Evolutionary conservation across 2,888 invertebrate species (phyloP).

Genomic region (Idaea straminata): DNA sequence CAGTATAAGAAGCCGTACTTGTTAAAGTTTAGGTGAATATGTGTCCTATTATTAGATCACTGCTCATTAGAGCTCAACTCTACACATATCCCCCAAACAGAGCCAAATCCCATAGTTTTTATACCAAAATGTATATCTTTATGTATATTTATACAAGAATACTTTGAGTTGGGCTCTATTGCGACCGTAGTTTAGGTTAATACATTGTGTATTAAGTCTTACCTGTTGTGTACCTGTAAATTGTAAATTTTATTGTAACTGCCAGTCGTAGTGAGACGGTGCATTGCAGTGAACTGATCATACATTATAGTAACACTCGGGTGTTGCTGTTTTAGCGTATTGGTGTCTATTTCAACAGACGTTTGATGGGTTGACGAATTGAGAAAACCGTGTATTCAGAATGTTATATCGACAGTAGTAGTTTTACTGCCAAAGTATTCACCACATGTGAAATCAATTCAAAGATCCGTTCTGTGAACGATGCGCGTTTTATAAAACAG

Average conservation of each 20-base stretch:
- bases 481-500: slow-evolving; percentile 66
- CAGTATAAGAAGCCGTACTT: too few relatives aligned
- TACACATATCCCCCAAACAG: slow-evolving; percentile 59
- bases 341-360: slow-evolving; percentile 65
- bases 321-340: slow-evolving; percentile 71
- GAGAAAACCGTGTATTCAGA: slow-evolving; percentile 55
- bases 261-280: slow-evolving; percentile 56
- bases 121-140: slow-evolving; percentile 34
- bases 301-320: slow-evolving; percentile 46
- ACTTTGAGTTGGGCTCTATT: slow-evolving; percentile 72
- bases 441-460: slow-evolving; percentile 71
- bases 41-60: neutral
- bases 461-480: slow-evolving; percentile 78
- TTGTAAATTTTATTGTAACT: slow-evolving; percentile 71
- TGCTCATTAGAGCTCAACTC: slow-evolving; percentile 70
- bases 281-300: slow-evolving; percentile 76
- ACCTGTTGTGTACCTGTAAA: slow-evolving; percentile 79
- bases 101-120: slow-evolving; percentile 60
- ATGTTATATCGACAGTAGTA: slow-evolving; percentile 64
- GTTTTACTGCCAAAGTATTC: slow-evolving; percentile 77
- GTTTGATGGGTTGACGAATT: slow-evolving; percentile 64
- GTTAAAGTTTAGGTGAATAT: neutral
- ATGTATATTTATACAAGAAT: slow-evolving; percentile 37
- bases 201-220: slow-evolving; percentile 70
- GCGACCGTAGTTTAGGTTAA: slow-evolving; percentile 69